Conservation (phyloP, 1,140 invertebrate genomes). For the Cardiocondyla obscurior region DNA sequence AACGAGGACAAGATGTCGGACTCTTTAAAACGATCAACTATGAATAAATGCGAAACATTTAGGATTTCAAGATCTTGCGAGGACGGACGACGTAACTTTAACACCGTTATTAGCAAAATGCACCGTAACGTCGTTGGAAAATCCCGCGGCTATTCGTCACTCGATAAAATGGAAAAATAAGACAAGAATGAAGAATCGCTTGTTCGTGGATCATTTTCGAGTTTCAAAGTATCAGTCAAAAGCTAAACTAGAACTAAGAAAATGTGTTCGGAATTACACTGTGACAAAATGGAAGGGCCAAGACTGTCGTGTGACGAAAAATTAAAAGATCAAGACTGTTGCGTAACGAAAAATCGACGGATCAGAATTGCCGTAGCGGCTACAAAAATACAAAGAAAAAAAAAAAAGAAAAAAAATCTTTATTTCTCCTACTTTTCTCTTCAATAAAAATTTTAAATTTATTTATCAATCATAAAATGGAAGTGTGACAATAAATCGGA, state of each 20-base stretch:
- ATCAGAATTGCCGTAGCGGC: background rate
- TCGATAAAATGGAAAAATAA: background rate
- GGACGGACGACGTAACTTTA: background rate
- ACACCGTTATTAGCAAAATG: background rate
- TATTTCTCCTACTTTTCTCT: background rate
- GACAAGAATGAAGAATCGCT: background rate
- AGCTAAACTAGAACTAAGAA: background rate
- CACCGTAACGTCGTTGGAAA: background rate
- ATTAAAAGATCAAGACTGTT: too few species aligned
- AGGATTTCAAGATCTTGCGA: slow-evolving; percentile 19
- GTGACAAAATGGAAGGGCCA: background rate
- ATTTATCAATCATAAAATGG: background rate
- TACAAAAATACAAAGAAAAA: background rate
- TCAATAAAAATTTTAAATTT: background rate
- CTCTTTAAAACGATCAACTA: background rate
- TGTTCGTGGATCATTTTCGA: background rate
- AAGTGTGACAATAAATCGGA: background rate
- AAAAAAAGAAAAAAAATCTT: background rate
- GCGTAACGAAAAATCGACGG: background rate
- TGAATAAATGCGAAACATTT: background rate
- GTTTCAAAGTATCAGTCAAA: background rate
- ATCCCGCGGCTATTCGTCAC: background rate
- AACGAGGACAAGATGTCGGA: background rate
- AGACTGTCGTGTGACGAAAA: background rate
- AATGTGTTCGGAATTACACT: slow-evolving; percentile 9